Conservation (phyloP, 2,888 invertebrate genomes). For the Agrotis puta region DNA sequence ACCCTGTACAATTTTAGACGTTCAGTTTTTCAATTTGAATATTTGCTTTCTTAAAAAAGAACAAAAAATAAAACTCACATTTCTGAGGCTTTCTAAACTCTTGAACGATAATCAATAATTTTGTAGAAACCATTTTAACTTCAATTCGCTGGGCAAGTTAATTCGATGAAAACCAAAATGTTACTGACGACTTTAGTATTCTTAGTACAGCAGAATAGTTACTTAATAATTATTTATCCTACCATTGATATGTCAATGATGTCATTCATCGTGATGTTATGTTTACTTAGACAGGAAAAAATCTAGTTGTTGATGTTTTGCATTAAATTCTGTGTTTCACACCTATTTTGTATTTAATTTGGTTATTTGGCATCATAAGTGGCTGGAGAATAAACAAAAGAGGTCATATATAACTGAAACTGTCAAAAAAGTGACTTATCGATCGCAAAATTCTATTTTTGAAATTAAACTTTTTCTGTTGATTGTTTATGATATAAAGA, state of each 20-base stretch:
- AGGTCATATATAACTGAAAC: not conserved
- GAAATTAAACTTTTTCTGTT: not conserved
- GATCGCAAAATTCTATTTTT: slow-evolving; percentile 24
- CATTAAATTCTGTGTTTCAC: slow-evolving; percentile 56
- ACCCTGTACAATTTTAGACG: no score
- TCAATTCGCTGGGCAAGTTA: slow-evolving; percentile 52
- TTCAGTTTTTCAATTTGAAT: no score
- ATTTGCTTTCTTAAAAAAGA: not conserved
- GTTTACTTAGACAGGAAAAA: slow-evolving; percentile 67
- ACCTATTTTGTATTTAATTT: slow-evolving; percentile 45
- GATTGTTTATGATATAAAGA: not conserved
- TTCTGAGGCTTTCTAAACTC: slow-evolving; percentile 69
- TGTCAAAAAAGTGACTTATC: not conserved
- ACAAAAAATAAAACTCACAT: slow-evolving; percentile 69
- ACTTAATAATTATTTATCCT: slow-evolving; percentile 66
- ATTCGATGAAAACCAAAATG: slow-evolving; percentile 54
- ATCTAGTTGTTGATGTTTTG: slow-evolving; percentile 63
- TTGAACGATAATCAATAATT: slow-evolving; percentile 72
- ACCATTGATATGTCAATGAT: slow-evolving; percentile 74
- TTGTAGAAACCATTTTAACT: slow-evolving; percentile 70
- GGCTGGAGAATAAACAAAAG: slow-evolving; percentile 5
- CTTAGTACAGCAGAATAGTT: slow-evolving; percentile 56
- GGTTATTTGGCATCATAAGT: slow-evolving; percentile 43
- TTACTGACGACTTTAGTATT: slow-evolving; percentile 63
- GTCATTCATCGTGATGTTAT: slow-evolving; percentile 74